Conservation (phyloP, 1,140 invertebrate species). For the Goniozus legneri region DNA sequence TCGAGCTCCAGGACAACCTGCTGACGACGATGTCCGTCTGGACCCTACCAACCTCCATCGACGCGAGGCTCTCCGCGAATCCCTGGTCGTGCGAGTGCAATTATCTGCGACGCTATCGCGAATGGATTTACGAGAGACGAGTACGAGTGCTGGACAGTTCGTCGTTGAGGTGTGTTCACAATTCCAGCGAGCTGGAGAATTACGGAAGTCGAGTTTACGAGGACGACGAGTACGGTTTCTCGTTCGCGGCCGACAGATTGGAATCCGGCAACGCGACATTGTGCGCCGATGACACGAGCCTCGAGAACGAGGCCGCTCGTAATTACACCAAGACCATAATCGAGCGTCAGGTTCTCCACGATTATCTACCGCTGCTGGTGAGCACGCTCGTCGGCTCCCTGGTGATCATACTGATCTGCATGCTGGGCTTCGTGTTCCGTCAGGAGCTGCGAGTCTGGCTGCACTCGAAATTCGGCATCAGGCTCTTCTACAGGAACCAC, state of each 20-base stretch:
- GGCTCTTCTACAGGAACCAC: slow-evolving; percentile 71
- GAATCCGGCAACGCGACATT: slow-evolving; percentile 57
- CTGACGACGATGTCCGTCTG: slow-evolving; percentile 73
- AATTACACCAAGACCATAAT: slow-evolving; percentile 72
- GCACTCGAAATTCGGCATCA: slow-evolving; percentile 81
- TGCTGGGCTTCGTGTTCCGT: slow-evolving; percentile 76
- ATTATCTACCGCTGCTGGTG: slow-evolving; percentile 76
- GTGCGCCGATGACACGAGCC: slow-evolving; percentile 62
- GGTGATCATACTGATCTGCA: slow-evolving; percentile 66
- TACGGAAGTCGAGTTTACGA: slow-evolving; percentile 58
- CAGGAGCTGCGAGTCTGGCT: slow-evolving; percentile 88
- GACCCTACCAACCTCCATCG: slow-evolving; percentile 67
- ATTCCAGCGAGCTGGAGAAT: slow-evolving; percentile 57
- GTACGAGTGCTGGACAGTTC: slow-evolving; percentile 62
- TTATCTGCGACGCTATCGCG: slow-evolving; percentile 73
- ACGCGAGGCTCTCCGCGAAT: slow-evolving; percentile 72
- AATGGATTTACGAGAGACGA: slow-evolving; percentile 67
- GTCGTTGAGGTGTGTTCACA: slow-evolving; percentile 63
- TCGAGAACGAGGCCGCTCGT: slow-evolving; percentile 67
- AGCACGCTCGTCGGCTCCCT: slow-evolving; percentile 70
- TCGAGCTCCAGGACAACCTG: slow-evolving; percentile 76
- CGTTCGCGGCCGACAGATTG: slow-evolving; percentile 18
- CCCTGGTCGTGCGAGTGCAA: slow-evolving; percentile 88
- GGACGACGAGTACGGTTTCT: slow-evolving; percentile 59
- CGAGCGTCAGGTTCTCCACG: slow-evolving; percentile 67